Base-by-base conservation (phyloP, 2,888 invertebrate species). In the Dryocosmus kuriphilus region DNA sequence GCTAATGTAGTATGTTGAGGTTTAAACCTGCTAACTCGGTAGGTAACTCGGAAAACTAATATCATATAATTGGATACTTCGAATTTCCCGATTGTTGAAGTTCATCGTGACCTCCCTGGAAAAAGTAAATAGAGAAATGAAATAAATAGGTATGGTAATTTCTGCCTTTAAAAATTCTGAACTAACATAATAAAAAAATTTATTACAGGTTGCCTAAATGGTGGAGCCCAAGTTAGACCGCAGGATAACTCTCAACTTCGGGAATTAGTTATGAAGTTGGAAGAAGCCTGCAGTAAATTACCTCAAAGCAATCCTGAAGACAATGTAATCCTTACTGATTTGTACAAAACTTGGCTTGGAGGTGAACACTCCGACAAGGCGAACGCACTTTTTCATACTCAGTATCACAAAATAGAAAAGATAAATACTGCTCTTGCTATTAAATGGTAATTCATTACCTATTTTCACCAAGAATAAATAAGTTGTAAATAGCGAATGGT, bases 171-270 rank as follows among this genome's bases (percentile, higher is more conserved):
- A 35, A 35, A 1, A 9, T 35, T 35, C 11, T 35, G 35, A 41
- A 14, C 3, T 16, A 14, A 41, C 9, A 41, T 41, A 41, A 41
- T 41, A 41, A 4, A 4, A 14, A 41, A 14, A 41, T 46, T n/a
- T 6, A 79, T 90, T 85, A 7, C 87, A 97, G 98, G 99, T 46
- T 99, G 99, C 91, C 93, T 98, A 32, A 99, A 99, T 93, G 99
- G 99, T 62, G 99, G 99, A 19, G 99, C 98, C 0, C 99, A 99
- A 93, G 94, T 96, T 41, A 94, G 97, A 51, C 95, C 97, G 0
- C 89, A 92, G 8, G 91, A 93, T 22, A 95, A 95, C 4, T 92
- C 94, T 0, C 95, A 95, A 81, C 90, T 93, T 1, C 92, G 94
- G 78, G 97, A 97, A 86, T 91, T 97, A 60, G 94, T 96, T 0